phyloP scores from a whole-genome alignment of 2,888 invertebrate species.

The Ernsta delagoae region DNA sequence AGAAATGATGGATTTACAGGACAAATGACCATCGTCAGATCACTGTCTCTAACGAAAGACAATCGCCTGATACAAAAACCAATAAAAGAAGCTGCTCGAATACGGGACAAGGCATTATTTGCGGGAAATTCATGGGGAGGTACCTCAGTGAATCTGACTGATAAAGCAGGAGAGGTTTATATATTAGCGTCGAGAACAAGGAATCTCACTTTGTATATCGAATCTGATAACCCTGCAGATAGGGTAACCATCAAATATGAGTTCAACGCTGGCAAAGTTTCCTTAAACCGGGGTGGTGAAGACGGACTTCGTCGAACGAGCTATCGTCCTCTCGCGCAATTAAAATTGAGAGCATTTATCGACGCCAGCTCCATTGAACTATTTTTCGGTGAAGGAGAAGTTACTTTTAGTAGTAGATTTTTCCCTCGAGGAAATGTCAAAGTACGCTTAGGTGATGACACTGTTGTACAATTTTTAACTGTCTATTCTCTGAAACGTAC shows the following conservation, averaged over 20 bases:
- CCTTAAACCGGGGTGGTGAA: conserved; percentile 63
- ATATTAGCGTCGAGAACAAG: conserved; percentile 46
- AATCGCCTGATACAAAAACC: conserved; percentile 61
- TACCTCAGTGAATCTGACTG: conserved; percentile 43
- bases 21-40: conserved; percentile 66
- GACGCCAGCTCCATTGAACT: conserved; percentile 69
- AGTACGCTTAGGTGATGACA: conserved; percentile 47
- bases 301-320: conserved; percentile 62
- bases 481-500: conserved; percentile 54
- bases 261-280: conserved; percentile 47
- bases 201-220: conserved; percentile 55
- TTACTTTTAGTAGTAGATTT: conserved; percentile 64
- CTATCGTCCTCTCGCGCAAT: conserved; percentile 55
- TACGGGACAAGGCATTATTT: conserved; percentile 47
- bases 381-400: conserved; percentile 63
- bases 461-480: conserved; percentile 42
- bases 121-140: conserved; percentile 47
- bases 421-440: conserved; percentile 54
- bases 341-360: conserved; percentile 55
- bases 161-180: conserved; percentile 62
- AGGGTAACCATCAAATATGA: conserved; percentile 58
- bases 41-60: conserved; percentile 53
- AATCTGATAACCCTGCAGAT: conserved; percentile 47
- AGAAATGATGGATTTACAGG: conserved; percentile 69
- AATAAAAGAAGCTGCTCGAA: conserved; percentile 48